A percentile compares a stretch with the other conserved stretches of the same genome.
Conservation (phyloP, 2,797 vertebrate species). For the Schizopygopsis pylzovi region DNA sequence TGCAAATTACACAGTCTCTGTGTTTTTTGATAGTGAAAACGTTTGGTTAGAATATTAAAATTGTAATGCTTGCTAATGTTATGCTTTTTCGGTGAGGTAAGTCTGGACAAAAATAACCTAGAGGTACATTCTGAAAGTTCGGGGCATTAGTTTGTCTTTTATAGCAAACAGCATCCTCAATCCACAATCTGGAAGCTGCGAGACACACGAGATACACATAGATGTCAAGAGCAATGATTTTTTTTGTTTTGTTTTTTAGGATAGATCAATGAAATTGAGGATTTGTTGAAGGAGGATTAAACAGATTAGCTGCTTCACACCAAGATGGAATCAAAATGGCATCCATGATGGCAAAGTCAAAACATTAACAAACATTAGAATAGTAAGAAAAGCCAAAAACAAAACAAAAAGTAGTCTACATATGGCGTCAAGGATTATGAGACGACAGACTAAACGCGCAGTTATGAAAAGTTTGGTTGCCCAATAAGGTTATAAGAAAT, state of each 20-base stretch:
- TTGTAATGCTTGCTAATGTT: neutral
- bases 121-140: constrained; percentile 28
- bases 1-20: neutral
- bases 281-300: constrained; percentile 22
- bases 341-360: constrained; percentile 29
- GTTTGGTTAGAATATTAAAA: neutral
- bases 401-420: constrained; percentile 49
- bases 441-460: constrained; percentile 42
- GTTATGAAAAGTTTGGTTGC: constrained; percentile 39
- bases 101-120: constrained; percentile 6
- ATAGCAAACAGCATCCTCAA: constrained; percentile 14
- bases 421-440: constrained; percentile 37
- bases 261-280: neutral
- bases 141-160: constrained; percentile 11
- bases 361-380: constrained; percentile 44
- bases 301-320: constrained; percentile 43
- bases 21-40: neutral
- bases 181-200: constrained; percentile 21
- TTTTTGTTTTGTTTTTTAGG: neutral
- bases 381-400: constrained; percentile 29
- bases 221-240: neutral
- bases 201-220: constrained; percentile 5
- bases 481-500: constrained; percentile 18
- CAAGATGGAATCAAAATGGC: constrained; percentile 43
- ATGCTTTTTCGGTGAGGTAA: neutral